phyloP scores from a whole-genome alignment of 53 echinoderm and acorn worm species.

The Temnopleurus reevesii region DNA sequence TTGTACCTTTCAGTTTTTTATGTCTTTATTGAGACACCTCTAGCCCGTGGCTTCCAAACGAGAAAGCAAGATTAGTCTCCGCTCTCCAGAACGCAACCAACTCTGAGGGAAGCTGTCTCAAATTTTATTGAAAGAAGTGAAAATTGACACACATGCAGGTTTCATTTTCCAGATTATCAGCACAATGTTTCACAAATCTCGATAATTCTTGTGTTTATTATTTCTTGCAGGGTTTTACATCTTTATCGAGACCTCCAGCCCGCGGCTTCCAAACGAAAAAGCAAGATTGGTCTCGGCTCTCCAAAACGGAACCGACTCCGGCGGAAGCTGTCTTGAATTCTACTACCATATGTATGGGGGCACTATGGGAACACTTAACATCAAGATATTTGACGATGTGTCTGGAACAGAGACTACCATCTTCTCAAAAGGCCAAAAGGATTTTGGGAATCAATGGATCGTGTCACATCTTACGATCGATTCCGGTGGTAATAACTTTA shows the following conservation, averaged over 20 bases:
- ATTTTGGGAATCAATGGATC: conserved; percentile 26
- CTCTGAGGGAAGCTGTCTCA: conserved; percentile 63
- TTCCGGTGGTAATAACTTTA: background rate
- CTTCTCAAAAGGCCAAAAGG: conserved; percentile 10
- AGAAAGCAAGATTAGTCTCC: no score
- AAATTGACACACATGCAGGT: no score
- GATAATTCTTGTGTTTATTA: no score
- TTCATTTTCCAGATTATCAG: no score
- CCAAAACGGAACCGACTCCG: conserved; percentile 58
- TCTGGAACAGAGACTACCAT: background rate
- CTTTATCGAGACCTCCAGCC: conserved; percentile 54
- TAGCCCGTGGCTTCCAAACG: background rate
- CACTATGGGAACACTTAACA: conserved; percentile 59
- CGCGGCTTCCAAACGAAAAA: conserved; percentile 35
- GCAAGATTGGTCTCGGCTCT: conserved; percentile 71
- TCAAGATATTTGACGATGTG: conserved; percentile 53
- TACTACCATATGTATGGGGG: conserved; percentile 87
- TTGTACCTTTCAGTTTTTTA: background rate
- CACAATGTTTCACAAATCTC: no score
- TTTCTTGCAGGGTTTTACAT: conserved; percentile 35
- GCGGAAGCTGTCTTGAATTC: conserved; percentile 71
- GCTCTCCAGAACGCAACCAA: no score
- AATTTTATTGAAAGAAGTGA: no score
- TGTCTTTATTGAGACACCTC: conserved; percentile 47
- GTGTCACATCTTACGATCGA: background rate